phyloP scores from a whole-genome alignment of 2,888 invertebrate species.

The Coelogynopora nodosa region DNA sequence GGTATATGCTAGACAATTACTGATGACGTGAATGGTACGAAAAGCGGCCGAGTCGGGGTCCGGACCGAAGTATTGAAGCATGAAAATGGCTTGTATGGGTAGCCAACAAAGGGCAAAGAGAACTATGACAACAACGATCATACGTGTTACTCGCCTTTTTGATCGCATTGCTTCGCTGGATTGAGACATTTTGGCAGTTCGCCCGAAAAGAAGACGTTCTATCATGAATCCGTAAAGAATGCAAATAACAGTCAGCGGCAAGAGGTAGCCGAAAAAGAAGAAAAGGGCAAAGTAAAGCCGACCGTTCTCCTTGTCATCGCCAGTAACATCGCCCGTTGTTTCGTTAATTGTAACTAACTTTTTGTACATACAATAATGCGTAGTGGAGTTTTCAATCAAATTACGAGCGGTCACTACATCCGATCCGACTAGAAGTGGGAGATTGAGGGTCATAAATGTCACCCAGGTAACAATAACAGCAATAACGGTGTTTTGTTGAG shows the following conservation, averaged over 20 bases:
- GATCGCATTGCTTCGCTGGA: constrained; percentile 78
- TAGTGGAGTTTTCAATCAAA: background rate
- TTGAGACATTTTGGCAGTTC: constrained; percentile 66
- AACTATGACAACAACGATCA: constrained; percentile 84
- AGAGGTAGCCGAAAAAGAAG: constrained; percentile 79
- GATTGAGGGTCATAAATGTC: constrained; percentile 66
- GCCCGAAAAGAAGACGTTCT: constrained; percentile 76
- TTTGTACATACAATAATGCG: constrained; percentile 38
- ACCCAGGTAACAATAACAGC: constrained; percentile 78
- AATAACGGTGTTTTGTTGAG: constrained; percentile 74
- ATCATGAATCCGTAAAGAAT: constrained; percentile 84
- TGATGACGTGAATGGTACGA: constrained; percentile 62
- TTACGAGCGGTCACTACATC: constrained; percentile 47
- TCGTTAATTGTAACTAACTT: constrained; percentile 35
- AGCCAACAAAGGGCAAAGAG: constrained; percentile 90
- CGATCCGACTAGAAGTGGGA: constrained; percentile 55
- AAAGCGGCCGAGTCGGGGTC: constrained; percentile 67
- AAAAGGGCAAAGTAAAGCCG: constrained; percentile 63
- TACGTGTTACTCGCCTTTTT: constrained; percentile 80
- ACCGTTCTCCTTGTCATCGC: constrained; percentile 39
- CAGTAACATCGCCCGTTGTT: constrained; percentile 33
- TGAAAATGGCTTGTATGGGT: constrained; percentile 75
- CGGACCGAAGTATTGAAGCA: constrained; percentile 70
- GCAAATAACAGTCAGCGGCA: constrained; percentile 80
- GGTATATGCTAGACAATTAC: constrained; percentile 71